These are phyloP conservation scores for Tragelaphus imberbis DNA, from an alignment of 2,113 vertebrate species.

Conservation along the genomic window DNA sequence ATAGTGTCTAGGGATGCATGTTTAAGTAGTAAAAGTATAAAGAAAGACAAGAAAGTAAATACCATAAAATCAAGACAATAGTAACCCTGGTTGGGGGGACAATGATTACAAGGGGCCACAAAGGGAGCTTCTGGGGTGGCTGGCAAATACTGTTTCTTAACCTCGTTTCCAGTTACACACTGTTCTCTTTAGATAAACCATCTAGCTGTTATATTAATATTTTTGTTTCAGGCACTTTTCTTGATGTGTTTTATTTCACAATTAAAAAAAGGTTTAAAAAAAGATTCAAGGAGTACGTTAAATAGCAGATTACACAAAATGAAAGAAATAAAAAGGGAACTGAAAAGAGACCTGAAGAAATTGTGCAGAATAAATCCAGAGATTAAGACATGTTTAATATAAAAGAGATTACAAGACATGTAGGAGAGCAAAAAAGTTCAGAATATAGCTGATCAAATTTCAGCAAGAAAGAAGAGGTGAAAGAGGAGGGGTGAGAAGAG, in stretches of 20 bases:
- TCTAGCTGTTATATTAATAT: background rate
- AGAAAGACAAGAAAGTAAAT: background rate
- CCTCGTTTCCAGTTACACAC: background rate
- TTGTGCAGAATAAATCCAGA: background rate
- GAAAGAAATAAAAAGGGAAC: background rate
- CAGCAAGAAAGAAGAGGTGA: background rate
- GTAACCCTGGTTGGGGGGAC: background rate
- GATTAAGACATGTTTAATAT: background rate
- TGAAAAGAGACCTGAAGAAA: background rate
- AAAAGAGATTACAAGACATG: background rate
- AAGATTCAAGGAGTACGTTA: background rate
- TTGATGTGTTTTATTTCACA: conserved; percentile 1
- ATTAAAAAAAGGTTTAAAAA: background rate
- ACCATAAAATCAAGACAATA: background rate
- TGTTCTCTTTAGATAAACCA: background rate
- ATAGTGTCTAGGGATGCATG: background rate
- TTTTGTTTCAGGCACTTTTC: conserved; percentile 4
- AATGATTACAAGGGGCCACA: background rate
- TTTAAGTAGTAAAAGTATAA: background rate
- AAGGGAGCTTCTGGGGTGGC: background rate
- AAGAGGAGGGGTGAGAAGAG: background rate
- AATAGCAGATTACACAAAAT: background rate
- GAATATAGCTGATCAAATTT: background rate
- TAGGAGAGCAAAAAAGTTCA: background rate
- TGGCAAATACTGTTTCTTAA: background rate